Evolutionary conservation across 1,140 invertebrate species (phyloP), one percentile per base, ranked within the genome.

Genomic region (Drosophila sturtevanti): DNA sequence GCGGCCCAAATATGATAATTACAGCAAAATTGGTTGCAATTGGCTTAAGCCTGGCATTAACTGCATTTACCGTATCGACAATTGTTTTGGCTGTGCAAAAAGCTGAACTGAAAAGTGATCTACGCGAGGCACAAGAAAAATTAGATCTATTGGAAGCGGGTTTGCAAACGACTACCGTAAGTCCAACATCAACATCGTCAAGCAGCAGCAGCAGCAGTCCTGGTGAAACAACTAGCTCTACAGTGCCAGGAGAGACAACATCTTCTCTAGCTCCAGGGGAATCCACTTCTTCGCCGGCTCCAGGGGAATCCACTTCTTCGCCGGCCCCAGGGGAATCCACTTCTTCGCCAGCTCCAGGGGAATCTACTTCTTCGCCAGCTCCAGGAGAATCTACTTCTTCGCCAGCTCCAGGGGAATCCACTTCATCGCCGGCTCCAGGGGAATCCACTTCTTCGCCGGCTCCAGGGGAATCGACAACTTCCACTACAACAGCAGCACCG

Each of bases 11-110:
- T n/a, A 91, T 91, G 90, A 84, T 91, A 38, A 76, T 91, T 27
- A 91, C 87, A 11, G 78, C 87, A 1, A 91, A 91, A 54, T 37
- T 91, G 68, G 74, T 91, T 7, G 68, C 84, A 22, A 91, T 91
- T 41, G 69, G 64, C 5, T 65, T 91, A 56, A 58, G 89, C 48
- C 68, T 91, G 24, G 81, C 90, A 6, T 67, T 90, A 9, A 91
- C 90, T 0, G 90, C 92, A 22, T 92, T 93, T 44, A 89, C 92
- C 24, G 75, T 93, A 1, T 92, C 93, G 0, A 93, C 92, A 7
- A 90, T 93, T 34, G 92, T 92, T 16, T 67, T 92, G 60, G 92
- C 92, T 4, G 92, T 92, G 11, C 89, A 92, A 55, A 91, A 91
- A 63, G 12, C 77, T 2, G 72, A 63, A 44, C 54, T 91, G 12